These are phyloP conservation scores for Malacoraja senta DNA, from an alignment of 2,797 vertebrate species.

Conservation along the genomic window DNA sequence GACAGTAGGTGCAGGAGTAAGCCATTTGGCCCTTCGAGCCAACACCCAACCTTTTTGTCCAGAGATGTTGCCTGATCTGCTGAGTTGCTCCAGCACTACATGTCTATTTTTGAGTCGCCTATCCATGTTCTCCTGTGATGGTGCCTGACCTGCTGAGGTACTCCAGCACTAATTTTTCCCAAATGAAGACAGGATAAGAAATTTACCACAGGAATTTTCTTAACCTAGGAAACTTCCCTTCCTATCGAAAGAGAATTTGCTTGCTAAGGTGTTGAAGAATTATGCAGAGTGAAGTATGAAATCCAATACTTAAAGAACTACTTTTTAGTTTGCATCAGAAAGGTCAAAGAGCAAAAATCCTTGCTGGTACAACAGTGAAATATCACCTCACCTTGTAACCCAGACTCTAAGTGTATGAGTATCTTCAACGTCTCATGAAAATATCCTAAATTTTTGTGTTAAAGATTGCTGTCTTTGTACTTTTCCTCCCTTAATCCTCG, in stretches of 20 bases:
- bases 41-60: no score
- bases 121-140: no score
- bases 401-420: not conserved
- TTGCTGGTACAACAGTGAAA: not conserved
- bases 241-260: not conserved
- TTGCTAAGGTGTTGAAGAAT: not conserved
- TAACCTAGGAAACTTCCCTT: not conserved
- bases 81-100: no score
- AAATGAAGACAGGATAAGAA: not conserved
- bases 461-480: constrained; percentile 13
- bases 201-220: not conserved
- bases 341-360: constrained; percentile 4
- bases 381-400: not conserved
- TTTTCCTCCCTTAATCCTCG: constrained; percentile 21
- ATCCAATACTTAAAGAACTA: not conserved
- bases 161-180: not conserved
- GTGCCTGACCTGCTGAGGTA: no score
- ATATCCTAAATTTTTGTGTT: not conserved
- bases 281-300: not conserved
- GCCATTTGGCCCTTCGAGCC: no score
- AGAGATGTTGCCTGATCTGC: no score
- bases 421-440: not conserved
- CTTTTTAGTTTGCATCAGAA: not conserved
- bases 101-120: no score
- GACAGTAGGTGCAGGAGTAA: no score